Base-by-base conservation (phyloP, 2,113 vertebrate species). In the Gulo gulo region DNA sequence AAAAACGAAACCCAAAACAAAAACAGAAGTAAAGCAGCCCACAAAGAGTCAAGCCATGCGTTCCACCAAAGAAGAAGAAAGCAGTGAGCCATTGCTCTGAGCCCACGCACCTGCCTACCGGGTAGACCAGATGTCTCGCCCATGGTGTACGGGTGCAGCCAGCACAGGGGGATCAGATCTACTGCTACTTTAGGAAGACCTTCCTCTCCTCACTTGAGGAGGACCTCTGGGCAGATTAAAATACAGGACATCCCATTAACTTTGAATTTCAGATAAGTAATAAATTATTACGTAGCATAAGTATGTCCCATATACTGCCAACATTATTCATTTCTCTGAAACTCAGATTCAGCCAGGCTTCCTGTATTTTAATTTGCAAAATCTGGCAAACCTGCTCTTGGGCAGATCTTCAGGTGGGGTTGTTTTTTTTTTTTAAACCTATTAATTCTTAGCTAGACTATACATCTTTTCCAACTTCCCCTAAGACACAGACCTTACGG, bases 151-250 rank as follows among this genome's bases (percentile, higher is more conserved):
- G 26, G 39, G 39, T 45, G 23, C 2, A 1, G 5, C 71, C 71
- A 73, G 9, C 15, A 16, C 55, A 34, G n/a, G 34, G 3, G 10
- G 1, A 29, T 16, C n/a, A 0, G 52, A 31, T 36, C 0, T 9
- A 2, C 23, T 36, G 16, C 0, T 0, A 1, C 36, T 2, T 9
- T 0, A 0, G 42, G 76, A 39, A 80, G 23, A 11, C 2, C 55
- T 42, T 52, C 23, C 26, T 42, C 0, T 18, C 76, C 61, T 57
- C 12, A 23, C 20, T 55, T 9, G 71, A 23, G 88, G 50, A 57
- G 45, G 7, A 0, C 13, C 1, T 34, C 34, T 69, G 45, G n/a
- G 52, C 59, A 39, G 67, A 5, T 47, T 55, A 34, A 42, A 50
- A 63, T 13, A 39, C 61, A 39, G 29, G 93, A 6, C 7, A 12